Conservation (phyloP, 2,888 invertebrate species). For the Smittia aterrima region DNA sequence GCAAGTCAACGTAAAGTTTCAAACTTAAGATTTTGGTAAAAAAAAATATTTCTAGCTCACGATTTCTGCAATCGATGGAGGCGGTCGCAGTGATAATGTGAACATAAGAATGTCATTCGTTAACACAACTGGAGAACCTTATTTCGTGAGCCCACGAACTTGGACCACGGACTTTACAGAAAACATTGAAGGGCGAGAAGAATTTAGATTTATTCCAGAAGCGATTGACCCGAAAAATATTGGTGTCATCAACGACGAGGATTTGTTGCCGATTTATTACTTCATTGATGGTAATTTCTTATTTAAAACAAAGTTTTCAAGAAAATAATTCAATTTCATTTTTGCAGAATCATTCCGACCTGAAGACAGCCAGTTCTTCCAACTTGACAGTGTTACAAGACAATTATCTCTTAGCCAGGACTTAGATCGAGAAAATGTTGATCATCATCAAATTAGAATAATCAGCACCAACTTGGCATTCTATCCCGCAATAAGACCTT, state of each 20-base stretch:
- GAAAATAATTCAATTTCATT: background rate
- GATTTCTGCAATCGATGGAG: slow-evolving; percentile 57
- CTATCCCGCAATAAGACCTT: slow-evolving; percentile 46
- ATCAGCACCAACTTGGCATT: slow-evolving; percentile 56
- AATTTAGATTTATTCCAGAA: slow-evolving; percentile 50
- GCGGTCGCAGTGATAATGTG: slow-evolving; percentile 45
- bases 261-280: slow-evolving; percentile 55
- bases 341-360: slow-evolving; percentile 43
- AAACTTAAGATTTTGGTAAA: background rate
- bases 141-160: background rate
- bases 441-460: slow-evolving; percentile 54
- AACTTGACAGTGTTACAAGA: slow-evolving; percentile 51
- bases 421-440: slow-evolving; percentile 55
- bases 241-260: slow-evolving; percentile 49
- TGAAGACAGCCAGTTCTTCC: slow-evolving; percentile 45
- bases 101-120: slow-evolving; percentile 11
- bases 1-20: slow-evolving; percentile 5
- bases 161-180: slow-evolving; percentile 44
- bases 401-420: slow-evolving; percentile 50
- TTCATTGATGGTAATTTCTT: slow-evolving; percentile 55
- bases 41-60: slow-evolving; percentile 51
- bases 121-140: slow-evolving; percentile 22
- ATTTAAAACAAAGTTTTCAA: too few relatives aligned
- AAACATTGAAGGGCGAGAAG: slow-evolving; percentile 51
- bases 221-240: slow-evolving; percentile 57